A percentile compares a stretch with the other conserved stretches of the same genome.
phyloP scores from a whole-genome alignment of 23 tunicate species.

The Corella eumyota region DNA sequence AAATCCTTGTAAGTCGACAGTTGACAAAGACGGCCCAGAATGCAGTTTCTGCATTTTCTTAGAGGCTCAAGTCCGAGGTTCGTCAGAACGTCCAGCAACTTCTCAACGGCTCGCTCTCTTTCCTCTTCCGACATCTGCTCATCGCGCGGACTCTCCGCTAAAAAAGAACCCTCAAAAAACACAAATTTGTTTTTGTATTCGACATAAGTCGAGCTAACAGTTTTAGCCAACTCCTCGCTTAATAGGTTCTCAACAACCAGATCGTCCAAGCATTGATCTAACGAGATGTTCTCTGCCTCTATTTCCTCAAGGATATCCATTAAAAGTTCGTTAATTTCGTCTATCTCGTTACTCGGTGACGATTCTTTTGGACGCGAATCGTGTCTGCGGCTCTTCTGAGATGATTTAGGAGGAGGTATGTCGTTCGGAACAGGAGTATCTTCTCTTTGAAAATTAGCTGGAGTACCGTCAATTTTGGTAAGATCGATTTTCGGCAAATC shows the following conservation, averaged over 20 bases:
- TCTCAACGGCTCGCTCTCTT: constrained; percentile 15
- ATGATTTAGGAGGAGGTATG: too few species aligned
- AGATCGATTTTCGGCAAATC: too few species aligned
- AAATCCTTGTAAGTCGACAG: constrained; percentile 44
- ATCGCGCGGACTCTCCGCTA: not conserved
- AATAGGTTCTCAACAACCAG: constrained; percentile 20
- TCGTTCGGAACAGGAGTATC: not conserved
- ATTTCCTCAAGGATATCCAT: constrained; percentile 71
- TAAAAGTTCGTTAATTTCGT: constrained; percentile 39
- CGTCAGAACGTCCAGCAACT: constrained; percentile 45
- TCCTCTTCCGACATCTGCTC: not conserved
- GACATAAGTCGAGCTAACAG: constrained; percentile 14
- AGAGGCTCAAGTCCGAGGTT: constrained; percentile 24
- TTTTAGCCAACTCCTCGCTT: constrained; percentile 14
- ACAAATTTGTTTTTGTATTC: too few species aligned
- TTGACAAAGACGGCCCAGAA: constrained; percentile 46
- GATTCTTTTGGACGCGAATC: not conserved
- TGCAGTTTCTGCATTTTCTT: constrained; percentile 27
- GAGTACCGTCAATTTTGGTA: not conserved
- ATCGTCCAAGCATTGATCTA: constrained; percentile 28
- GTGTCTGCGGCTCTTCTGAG: not conserved
- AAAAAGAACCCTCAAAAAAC: not conserved
- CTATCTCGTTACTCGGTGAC: constrained; percentile 22
- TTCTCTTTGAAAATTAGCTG: not conserved
- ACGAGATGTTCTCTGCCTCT: constrained; percentile 48